Evolutionary conservation across 2,888 invertebrate species (phyloP).

Genomic region (Drosophila putrida): DNA sequence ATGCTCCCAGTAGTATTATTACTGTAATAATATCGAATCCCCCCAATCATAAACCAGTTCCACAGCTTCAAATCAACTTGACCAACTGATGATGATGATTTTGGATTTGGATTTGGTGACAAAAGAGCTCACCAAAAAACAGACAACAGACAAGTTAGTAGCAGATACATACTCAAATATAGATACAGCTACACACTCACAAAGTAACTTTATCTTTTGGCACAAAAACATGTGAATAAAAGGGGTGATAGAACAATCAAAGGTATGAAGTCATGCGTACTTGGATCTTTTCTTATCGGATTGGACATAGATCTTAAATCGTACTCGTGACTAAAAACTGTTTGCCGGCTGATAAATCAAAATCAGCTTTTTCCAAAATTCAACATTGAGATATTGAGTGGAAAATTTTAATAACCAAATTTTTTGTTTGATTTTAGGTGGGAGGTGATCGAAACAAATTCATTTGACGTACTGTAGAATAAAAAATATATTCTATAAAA

Average conservation of each 20-base stretch:
- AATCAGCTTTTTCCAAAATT: constrained; percentile 3
- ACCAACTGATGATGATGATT: constrained; percentile 19
- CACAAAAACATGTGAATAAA: constrained; percentile 40
- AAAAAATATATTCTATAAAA: too few species aligned
- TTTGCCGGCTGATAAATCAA: constrained; percentile 38
- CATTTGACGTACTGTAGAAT: too few species aligned
- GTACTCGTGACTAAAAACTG: constrained; percentile 38
- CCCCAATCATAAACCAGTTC: constrained; percentile 55
- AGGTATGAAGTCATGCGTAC: constrained; percentile 47
- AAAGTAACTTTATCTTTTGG: constrained; percentile 47
- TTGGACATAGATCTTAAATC: constrained; percentile 54
- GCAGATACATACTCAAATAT: constrained; percentile 5
- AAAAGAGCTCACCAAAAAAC: constrained; percentile 34
- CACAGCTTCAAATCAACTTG: constrained; percentile 42
- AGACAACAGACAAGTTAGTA: constrained; percentile 33
- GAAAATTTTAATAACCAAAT: constrained; percentile 7
- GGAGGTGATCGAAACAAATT: too few species aligned
- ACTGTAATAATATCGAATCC: constrained; percentile 12
- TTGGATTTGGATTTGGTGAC: constrained; percentile 3
- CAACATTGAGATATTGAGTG: constrained; percentile 4
- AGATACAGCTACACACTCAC: constrained; percentile 13
- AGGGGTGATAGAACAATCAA: constrained; percentile 46
- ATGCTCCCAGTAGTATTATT: constrained; percentile 44
- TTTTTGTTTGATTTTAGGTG: constrained; percentile 2
- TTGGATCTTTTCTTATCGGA: constrained; percentile 49